Evolutionary conservation across 2,113 vertebrate species (phyloP).

Genomic region (Blennius ocellaris): DNA sequence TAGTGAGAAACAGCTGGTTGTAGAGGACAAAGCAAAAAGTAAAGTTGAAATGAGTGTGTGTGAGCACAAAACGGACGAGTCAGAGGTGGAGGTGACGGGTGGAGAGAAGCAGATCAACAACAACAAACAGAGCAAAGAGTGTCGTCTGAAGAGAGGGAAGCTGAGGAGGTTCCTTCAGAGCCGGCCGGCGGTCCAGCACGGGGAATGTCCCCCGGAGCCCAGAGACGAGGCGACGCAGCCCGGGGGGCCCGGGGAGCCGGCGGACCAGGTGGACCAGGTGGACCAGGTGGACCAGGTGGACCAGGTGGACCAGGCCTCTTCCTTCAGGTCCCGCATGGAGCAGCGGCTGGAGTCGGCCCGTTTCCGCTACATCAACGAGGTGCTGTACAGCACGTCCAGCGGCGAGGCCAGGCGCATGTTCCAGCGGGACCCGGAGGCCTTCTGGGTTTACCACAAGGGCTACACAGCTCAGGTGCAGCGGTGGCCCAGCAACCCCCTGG

Average conservation of each 20-base stretch:
- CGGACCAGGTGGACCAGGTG: too few relatives aligned
- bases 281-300: too few relatives aligned
- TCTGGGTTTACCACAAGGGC: conserved; percentile 89
- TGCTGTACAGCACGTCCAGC: conserved; percentile 88
- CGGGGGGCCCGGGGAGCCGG: neutral
- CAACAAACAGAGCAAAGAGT: conserved; percentile 47
- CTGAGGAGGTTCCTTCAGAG: conserved; percentile 62
- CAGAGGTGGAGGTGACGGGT: neutral
- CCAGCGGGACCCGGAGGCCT: conserved; percentile 86
- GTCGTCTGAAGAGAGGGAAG: conserved; percentile 55
- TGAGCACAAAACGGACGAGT: conserved; percentile 7
- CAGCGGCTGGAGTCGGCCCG: conserved; percentile 87
- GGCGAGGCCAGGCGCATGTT: conserved; percentile 87
- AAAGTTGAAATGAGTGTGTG: neutral
- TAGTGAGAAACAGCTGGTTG: neutral
- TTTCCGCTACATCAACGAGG: conserved; percentile 93
- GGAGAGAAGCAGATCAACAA: conserved; percentile 1
- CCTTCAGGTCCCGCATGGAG: conserved; percentile 87
- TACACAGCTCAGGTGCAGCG: conserved; percentile 88
- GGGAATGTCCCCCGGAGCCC: conserved; percentile 9
- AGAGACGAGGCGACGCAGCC: neutral
- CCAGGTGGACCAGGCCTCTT: conserved; percentile 66
- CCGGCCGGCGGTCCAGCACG: neutral
- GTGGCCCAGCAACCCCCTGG: conserved; percentile 91
- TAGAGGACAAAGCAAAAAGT: conserved; percentile 1